Evolutionary conservation across 2,888 invertebrate species (phyloP).

Genomic region (Rhabditophanes sp.): DNA sequence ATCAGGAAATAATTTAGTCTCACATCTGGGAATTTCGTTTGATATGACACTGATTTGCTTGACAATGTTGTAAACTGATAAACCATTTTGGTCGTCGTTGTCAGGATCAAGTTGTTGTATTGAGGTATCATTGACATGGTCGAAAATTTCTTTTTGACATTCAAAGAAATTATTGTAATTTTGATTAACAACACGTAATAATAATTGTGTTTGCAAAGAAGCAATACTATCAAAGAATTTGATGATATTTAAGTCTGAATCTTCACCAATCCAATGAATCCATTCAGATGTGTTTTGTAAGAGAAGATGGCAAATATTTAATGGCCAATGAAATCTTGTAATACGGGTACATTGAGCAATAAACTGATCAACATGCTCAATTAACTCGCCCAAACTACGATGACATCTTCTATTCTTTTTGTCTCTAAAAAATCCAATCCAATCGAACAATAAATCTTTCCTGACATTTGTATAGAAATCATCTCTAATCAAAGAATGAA

Average conservation of each 20-base stretch:
- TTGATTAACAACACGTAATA: slow-evolving; percentile 8
- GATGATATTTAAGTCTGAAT: slow-evolving; percentile 2
- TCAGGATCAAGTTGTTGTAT: slow-evolving; percentile 4
- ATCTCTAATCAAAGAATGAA: no score
- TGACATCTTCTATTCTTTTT: no score
- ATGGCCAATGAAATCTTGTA: slow-evolving; percentile 19
- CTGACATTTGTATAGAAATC: no score
- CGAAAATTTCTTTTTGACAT: no score
- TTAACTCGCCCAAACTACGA: no score
- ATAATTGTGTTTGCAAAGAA: slow-evolving; percentile 10
- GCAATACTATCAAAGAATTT: slow-evolving; percentile 18
- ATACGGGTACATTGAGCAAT: no score
- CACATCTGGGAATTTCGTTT: slow-evolving; percentile 9
- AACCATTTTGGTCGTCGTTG: slow-evolving; percentile 4
- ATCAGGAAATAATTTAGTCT: slow-evolving; percentile 12
- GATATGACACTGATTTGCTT: slow-evolving; percentile 8
- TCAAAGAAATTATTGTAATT: slow-evolving; percentile 11
- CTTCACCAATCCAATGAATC: slow-evolving; percentile 14
- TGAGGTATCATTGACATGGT: slow-evolving; percentile 2
- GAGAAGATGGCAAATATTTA: slow-evolving; percentile 16
- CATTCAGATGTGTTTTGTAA: slow-evolving; percentile 9
- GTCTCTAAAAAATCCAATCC: no score
- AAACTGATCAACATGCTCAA: no score
- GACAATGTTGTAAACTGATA: slow-evolving; percentile 6
- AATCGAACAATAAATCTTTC: no score